Evolutionary conservation across 2,888 invertebrate genomes (phyloP), one percentile per base, ranked within the genome.

Genomic region (Rapana venosa): DNA sequence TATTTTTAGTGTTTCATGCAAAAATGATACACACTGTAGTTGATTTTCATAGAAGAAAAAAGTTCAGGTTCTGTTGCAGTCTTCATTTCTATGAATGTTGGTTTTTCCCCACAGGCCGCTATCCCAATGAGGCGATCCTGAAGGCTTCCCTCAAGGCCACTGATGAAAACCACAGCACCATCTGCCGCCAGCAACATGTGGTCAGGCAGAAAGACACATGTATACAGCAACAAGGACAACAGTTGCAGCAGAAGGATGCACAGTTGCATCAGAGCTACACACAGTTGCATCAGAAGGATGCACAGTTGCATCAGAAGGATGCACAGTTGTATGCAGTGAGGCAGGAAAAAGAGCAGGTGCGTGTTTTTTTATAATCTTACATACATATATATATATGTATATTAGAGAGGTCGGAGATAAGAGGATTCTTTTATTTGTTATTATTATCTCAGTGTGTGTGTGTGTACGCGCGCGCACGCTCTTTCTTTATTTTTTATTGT

Each of bases 111-210:
- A 90, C 85, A 90, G 91, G 91, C 74, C 81, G 74, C 26, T 91
- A 90, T 79, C 91, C 91, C n/a, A 91, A 91, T 70, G 81, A 81
- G 58, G 85, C 77, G 13, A 85, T 91, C 22, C 61, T 91, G 35
- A 58, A 88, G 35, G 91, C 90, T 56, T 87, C 85, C 61, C 88
- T 91, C 26, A 90, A 90, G 89, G 91, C 91, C 56, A 84, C 85
- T 70, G 91, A 91, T 87, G 87, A 88, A 36, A 90, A 90, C 66
- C 87, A 90, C 61, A 22, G 20, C 66, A 87, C 70, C 30, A 87
- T 91, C 11, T 90, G 90, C 88, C 47, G 88, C 56, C 90, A 91
- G 77, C 90, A 91, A 36, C 89, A 90, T n/a, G 79, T 90, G 17
- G 35, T 83, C 30, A 77, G 77, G 15, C 83, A 84, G 88, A 70